A percentile compares a stretch with the other conserved stretches of the same genome.
Evolutionary conservation across 2,888 invertebrate species (phyloP).

Genomic region (Leucoma salicis): DNA sequence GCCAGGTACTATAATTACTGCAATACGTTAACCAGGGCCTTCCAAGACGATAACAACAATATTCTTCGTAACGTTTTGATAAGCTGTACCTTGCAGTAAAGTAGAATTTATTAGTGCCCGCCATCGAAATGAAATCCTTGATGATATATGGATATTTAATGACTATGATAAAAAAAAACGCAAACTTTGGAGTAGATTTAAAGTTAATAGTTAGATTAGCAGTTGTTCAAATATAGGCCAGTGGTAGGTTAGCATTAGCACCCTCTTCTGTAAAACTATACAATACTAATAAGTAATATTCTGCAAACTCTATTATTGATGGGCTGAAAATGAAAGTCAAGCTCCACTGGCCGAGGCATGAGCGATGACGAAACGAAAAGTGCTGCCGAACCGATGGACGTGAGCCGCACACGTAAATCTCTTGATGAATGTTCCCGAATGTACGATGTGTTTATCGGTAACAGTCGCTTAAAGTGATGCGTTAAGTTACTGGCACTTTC

Average conservation of each 20-base stretch:
- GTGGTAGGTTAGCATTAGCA: too few species aligned
- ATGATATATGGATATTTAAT: too few species aligned
- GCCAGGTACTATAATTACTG: conserved; percentile 7
- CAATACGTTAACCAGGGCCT: conserved; percentile 2
- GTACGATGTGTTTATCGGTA: conserved; percentile 33
- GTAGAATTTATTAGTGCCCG: too few species aligned
- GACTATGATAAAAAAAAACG: too few species aligned
- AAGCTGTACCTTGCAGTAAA: too few species aligned
- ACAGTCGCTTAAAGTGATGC: conserved; percentile 20
- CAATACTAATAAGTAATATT: conserved; percentile 6
- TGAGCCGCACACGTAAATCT: conserved; percentile 35
- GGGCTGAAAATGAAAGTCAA: conserved; percentile 36
- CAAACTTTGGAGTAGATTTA: too few species aligned
- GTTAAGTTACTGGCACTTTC: conserved; percentile 16
- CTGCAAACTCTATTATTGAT: conserved; percentile 30
- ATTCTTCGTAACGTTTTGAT: too few species aligned
- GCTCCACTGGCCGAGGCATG: conserved; percentile 28
- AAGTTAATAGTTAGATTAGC: too few species aligned
- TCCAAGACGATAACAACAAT: neutral
- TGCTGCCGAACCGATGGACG: conserved; percentile 24
- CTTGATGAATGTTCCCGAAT: conserved; percentile 35
- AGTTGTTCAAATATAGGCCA: too few species aligned
- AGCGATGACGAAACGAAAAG: conserved; percentile 35
- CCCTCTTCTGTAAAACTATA: too few species aligned
- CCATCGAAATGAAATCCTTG: too few species aligned